Evolutionary conservation across 2,888 invertebrate genomes (phyloP).

Genomic region (Glyphotaelius pellucidus): DNA sequence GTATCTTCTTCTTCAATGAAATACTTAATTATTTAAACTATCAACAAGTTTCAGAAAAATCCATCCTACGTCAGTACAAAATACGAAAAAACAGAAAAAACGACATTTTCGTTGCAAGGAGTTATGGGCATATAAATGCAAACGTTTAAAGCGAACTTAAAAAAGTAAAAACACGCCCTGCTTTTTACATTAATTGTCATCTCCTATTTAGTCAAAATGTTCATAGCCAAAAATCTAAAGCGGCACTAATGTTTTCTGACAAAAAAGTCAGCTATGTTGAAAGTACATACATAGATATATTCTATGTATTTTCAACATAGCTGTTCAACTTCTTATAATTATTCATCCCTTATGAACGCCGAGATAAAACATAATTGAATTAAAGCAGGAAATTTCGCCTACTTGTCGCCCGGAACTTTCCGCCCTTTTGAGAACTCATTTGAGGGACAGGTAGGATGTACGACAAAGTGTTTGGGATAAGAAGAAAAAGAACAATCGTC

Average conservation of each 20-base stretch:
- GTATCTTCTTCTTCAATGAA: too few species aligned
- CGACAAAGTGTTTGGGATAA: background rate
- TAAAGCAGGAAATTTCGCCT: background rate
- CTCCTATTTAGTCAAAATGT: background rate
- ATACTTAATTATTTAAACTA: too few species aligned
- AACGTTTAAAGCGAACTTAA: background rate
- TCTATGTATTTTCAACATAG: too few species aligned
- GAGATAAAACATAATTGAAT: background rate
- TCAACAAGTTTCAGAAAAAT: too few species aligned
- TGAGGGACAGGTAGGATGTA: background rate
- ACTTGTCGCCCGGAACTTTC: background rate
- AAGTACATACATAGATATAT: background rate
- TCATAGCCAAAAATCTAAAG: background rate
- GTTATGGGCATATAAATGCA: background rate
- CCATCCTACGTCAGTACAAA: too few species aligned
- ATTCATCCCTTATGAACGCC: background rate
- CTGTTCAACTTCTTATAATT: too few species aligned
- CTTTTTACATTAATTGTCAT: background rate
- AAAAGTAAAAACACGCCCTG: background rate
- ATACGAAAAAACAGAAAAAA: too few species aligned
- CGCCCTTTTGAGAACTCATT: background rate
- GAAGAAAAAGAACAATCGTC: background rate
- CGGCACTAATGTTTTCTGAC: background rate
- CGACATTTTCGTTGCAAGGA: background rate
- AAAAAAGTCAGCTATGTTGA: background rate